A percentile compares a stretch with the other conserved stretches of the same genome.
phyloP scores from a whole-genome alignment of 92 coral and sea anemone species.

The Paramuricea clavata region DNA sequence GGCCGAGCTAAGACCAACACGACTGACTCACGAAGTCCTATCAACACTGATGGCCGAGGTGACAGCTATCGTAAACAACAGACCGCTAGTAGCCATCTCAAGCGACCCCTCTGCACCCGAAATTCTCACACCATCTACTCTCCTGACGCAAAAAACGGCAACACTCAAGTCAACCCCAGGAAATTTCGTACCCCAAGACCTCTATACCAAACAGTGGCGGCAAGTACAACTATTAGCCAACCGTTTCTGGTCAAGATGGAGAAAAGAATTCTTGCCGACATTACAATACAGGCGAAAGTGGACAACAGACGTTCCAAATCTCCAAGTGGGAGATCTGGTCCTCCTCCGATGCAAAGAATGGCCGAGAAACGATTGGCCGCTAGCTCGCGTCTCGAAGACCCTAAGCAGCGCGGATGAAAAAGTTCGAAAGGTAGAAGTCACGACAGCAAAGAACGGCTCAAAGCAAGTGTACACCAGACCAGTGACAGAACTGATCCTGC shows the following conservation, averaged over 20 bases:
- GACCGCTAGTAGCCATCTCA: slow-evolving; percentile 53
- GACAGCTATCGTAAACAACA: slow-evolving; percentile 63
- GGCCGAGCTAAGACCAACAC: slow-evolving; percentile 7
- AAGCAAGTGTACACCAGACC: slow-evolving; percentile 49
- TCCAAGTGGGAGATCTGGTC: slow-evolving; percentile 30
- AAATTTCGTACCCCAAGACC: slow-evolving; percentile 43
- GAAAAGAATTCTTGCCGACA: slow-evolving; percentile 55
- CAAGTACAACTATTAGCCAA: slow-evolving; percentile 62
- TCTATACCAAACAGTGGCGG: slow-evolving; percentile 54
- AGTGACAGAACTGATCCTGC: slow-evolving; percentile 58
- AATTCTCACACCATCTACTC: slow-evolving; percentile 49
- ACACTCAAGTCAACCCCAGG: slow-evolving; percentile 60
- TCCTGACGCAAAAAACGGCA: slow-evolving; percentile 61
- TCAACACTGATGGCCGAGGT: slow-evolving; percentile 74
- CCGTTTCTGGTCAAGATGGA: slow-evolving; percentile 62
- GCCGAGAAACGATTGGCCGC: slow-evolving; percentile 51
- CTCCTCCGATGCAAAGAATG: slow-evolving; percentile 23
- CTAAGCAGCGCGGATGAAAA: slow-evolving; percentile 34
- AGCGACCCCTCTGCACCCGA: slow-evolving; percentile 59
- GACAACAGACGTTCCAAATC: neutral
- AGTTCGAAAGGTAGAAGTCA: slow-evolving; percentile 62
- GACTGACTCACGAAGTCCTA: slow-evolving; percentile 63
- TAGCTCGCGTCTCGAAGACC: slow-evolving; percentile 51
- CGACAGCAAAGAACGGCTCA: slow-evolving; percentile 56
- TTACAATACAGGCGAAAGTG: slow-evolving; percentile 36